These are phyloP conservation scores for Propithecus perrieri DNA, from an alignment of 2,797 vertebrate genomes.

Conservation along the genomic window DNA sequence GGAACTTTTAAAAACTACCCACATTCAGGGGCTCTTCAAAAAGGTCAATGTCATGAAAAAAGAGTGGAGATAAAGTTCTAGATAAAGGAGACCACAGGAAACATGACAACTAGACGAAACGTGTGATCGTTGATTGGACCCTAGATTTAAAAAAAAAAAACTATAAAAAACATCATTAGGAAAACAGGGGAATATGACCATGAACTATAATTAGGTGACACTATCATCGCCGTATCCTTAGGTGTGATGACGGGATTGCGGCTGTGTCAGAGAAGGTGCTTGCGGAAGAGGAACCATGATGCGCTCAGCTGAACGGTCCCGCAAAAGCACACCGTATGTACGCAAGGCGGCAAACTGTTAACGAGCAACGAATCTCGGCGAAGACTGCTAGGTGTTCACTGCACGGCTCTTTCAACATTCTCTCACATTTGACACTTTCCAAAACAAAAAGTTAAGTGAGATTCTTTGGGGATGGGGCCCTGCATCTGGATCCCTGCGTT, in stretches of 20 bases:
- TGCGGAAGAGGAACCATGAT: not conserved
- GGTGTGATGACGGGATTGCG: not conserved
- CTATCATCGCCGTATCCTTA: too few species aligned
- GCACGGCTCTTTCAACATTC: not conserved
- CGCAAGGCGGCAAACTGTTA: accelerated
- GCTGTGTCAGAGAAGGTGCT: not conserved
- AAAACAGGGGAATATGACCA: not conserved
- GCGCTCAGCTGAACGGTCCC: not conserved
- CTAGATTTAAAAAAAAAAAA: not conserved
- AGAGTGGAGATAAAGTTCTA: too few species aligned
- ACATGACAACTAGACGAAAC: not conserved
- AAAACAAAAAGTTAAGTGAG: not conserved
- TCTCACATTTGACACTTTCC: not conserved
- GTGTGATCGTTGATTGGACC: not conserved
- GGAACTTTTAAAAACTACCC: not conserved
- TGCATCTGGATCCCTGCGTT: not conserved
- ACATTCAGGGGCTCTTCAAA: not conserved
- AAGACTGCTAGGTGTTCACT: not conserved
- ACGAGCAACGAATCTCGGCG: too few species aligned
- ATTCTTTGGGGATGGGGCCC: not conserved
- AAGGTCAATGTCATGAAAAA: not conserved
- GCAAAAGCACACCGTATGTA: not conserved
- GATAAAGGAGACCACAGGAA: not conserved
- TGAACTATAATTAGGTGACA: not conserved
- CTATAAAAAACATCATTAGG: not conserved